phyloP scores from a whole-genome alignment of 2,888 invertebrate species.

The Agrilus mali region DNA sequence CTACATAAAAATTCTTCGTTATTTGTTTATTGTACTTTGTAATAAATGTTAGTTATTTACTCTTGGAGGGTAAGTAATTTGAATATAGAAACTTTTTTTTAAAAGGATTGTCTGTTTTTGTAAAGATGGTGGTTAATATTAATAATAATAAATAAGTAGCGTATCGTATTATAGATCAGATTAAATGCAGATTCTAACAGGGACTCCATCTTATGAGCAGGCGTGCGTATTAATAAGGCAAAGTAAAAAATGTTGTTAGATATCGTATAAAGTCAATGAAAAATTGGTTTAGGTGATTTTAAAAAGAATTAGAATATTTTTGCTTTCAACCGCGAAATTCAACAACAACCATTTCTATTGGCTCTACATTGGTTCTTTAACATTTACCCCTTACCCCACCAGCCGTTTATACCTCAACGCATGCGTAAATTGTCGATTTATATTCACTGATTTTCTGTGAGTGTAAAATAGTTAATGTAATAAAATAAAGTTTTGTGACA shows the following conservation, averaged over 20 bases:
- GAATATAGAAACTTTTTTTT: no score
- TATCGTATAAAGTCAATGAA: neutral
- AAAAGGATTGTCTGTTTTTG: no score
- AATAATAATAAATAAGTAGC: no score
- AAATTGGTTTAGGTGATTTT: neutral
- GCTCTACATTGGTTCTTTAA: slow-evolving; percentile 4
- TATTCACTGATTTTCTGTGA: slow-evolving; percentile 19
- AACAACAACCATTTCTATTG: slow-evolving; percentile 15
- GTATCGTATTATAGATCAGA: no score
- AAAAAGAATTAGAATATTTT: neutral
- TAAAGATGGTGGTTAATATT: no score
- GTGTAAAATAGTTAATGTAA: slow-evolving; percentile 22
- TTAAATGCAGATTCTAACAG: no score
- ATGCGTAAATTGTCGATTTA: slow-evolving; percentile 20
- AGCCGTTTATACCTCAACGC: slow-evolving; percentile 13
- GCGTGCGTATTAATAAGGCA: no score
- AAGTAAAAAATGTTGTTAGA: no score
- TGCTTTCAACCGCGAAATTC: slow-evolving; percentile 9
- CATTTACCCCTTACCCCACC: slow-evolving; percentile 10
- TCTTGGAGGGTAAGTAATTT: no score
- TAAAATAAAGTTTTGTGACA: slow-evolving; percentile 22
- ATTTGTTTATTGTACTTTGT: neutral
- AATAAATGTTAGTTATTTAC: no score
- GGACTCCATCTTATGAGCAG: no score
- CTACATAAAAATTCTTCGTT: neutral